These are phyloP conservation scores for Drosophila takahashii DNA, from an alignment of 1,140 invertebrate genomes.

Conservation along the genomic window DNA sequence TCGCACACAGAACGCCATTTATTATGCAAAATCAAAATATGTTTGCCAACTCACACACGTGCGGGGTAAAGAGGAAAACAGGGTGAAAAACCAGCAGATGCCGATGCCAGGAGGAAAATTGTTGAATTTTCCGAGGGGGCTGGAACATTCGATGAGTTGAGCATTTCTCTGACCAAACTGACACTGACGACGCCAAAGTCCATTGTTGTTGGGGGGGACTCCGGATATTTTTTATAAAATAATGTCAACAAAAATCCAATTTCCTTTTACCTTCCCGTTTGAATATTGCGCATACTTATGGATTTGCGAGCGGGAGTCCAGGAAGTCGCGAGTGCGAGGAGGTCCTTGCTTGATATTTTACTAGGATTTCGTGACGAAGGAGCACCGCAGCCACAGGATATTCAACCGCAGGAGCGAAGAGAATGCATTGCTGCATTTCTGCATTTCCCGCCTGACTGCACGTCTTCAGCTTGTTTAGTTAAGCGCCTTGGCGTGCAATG, in stretches of 20 bases:
- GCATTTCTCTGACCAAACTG: slow-evolving; percentile 10
- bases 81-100: background rate
- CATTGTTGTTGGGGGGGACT: slow-evolving; percentile 16
- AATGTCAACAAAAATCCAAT: slow-evolving; percentile 84
- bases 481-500: slow-evolving; percentile 17
- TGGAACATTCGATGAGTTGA: slow-evolving; percentile 1
- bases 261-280: slow-evolving; percentile 78
- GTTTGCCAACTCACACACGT: slow-evolving; percentile 13
- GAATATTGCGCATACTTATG: slow-evolving; percentile 58
- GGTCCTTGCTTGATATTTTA: slow-evolving; percentile 50
- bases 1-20: slow-evolving; percentile 45
- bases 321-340: slow-evolving; percentile 7
- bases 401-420: slow-evolving; percentile 8
- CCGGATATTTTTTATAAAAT: slow-evolving; percentile 82
- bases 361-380: slow-evolving; percentile 35
- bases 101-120: slow-evolving; percentile 1
- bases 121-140: background rate
- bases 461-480: slow-evolving; percentile 43
- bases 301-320: slow-evolving; percentile 21
- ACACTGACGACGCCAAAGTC: slow-evolving; percentile 2
- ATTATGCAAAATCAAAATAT: slow-evolving; percentile 68
- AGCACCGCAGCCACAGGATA: slow-evolving; percentile 1
- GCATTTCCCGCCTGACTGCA: slow-evolving; percentile 26
- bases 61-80: background rate
- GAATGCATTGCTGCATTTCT: slow-evolving; percentile 14